Evolutionary conservation across 2,113 vertebrate species (phyloP), one percentile per base, ranked within the genome.

Genomic region (Coturnix japonica): DNA sequence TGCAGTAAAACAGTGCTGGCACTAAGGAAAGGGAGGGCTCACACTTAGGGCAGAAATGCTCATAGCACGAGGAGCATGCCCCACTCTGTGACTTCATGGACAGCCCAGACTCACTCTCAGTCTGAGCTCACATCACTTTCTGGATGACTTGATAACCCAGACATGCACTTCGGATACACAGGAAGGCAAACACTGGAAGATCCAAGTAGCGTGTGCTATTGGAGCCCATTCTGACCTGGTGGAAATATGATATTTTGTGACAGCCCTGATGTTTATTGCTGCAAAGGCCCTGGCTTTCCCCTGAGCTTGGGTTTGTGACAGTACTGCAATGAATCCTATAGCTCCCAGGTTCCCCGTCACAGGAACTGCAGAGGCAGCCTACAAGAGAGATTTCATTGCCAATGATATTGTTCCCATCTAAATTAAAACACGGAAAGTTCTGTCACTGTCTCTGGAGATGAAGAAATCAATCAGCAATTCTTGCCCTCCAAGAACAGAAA

Each of bases 401-500:
- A 23, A 11, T 63, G 28, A 41, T 89, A 63, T 47, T 83, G 51
- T 63, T 87, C 13, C 7, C 2, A 7, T 81, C 31, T 35, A 84
- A 90, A 94, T 79, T 88, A 84, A 90, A 90, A 53, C 1, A 2
- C 20, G 25, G 25, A 81, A 88, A 65, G 13, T 7, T 43, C 66
- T 63, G 37, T 63, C 11, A 19, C 51, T 64, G 76, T 54, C 71
- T 87, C 71, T 82, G 41, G 59, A 90, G 78, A 87, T 81, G 37
- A 79, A 87, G 66, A 85, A 93, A 89, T 87, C 84, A 80, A 64
- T 66, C 63, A 82, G 49, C 26, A 84, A 28, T 85, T 33, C 71
- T 89, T 35, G 13, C 3, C 44, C 49, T 89, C 37, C 35, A 93
- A 73, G 53, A 94, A 66, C 11, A 76, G 51, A 85, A 87, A 63